Conservation (phyloP, 2,113 vertebrate genomes). For the Pelusios castaneus region DNA sequence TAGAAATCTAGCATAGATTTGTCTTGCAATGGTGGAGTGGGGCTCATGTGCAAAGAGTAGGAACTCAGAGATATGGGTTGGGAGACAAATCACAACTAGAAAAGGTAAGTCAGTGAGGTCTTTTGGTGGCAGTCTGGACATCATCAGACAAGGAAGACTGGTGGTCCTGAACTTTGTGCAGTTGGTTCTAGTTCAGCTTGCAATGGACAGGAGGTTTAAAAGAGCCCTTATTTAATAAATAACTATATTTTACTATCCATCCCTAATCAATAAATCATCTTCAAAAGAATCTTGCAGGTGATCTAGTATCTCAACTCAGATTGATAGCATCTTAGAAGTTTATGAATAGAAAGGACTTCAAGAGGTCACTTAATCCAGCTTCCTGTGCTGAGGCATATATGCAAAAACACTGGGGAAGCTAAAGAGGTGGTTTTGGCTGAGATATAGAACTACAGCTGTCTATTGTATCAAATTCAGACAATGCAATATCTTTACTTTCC, state of each 20-base stretch:
- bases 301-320: background rate
- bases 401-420: background rate
- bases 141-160: background rate
- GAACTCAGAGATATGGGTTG: background rate
- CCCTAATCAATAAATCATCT: background rate
- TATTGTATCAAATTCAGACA: rapidly evolving
- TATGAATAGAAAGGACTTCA: background rate
- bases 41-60: background rate
- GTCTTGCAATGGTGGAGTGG: background rate
- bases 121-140: background rate
- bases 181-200: background rate
- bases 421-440: background rate
- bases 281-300: background rate
- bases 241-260: background rate
- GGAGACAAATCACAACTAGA: background rate
- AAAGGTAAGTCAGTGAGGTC: background rate
- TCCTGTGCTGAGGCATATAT: background rate
- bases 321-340: background rate
- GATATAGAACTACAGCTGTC: background rate
- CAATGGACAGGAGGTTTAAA: background rate
- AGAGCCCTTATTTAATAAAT: background rate
- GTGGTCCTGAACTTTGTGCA: background rate
- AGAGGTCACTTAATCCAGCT: background rate
- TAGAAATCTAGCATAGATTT: background rate
- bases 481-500: background rate